Evolutionary conservation across 2,113 vertebrate genomes (phyloP).

Genomic region (Rhinichthys klamathensis): DNA sequence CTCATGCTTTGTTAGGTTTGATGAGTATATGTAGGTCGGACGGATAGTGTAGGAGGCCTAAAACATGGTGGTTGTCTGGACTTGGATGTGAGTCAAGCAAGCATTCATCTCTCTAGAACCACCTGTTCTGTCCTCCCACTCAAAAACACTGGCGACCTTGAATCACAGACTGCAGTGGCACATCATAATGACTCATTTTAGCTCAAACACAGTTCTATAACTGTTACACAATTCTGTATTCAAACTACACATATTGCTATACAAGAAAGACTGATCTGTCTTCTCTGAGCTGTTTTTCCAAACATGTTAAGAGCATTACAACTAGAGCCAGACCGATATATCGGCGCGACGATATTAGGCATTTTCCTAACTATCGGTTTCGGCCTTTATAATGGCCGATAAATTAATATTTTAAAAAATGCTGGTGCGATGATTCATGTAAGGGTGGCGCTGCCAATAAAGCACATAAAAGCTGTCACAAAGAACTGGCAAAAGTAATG

Average conservation of each 20-base stretch:
- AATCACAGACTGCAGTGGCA: slow-evolving; percentile 29
- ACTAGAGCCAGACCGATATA: too few relatives aligned
- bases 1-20: neutral
- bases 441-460: too few relatives aligned
- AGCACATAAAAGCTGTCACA: too few relatives aligned
- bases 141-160: slow-evolving; percentile 21
- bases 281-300: slow-evolving; percentile 25
- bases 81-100: slow-evolving; percentile 43
- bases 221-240: neutral
- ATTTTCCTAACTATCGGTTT: too few relatives aligned
- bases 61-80: slow-evolving; percentile 37
- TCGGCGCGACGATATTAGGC: too few relatives aligned
- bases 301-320: too few relatives aligned
- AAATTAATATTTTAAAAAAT: too few relatives aligned
- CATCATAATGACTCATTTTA: slow-evolving; percentile 21
- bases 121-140: slow-evolving; percentile 20
- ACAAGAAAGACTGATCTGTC: slow-evolving; percentile 35
- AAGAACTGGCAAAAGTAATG: too few relatives aligned
- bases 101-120: slow-evolving; percentile 46
- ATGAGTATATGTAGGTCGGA: slow-evolving; percentile 54
- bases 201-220: slow-evolving; percentile 29
- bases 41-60: slow-evolving; percentile 49
- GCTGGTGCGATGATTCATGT: too few relatives aligned
- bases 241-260: slow-evolving; percentile 18
- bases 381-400: too few relatives aligned